These are phyloP conservation scores for Embiotoca jacksoni DNA, from an alignment of 2,113 vertebrate species.

Conservation along the genomic window DNA sequence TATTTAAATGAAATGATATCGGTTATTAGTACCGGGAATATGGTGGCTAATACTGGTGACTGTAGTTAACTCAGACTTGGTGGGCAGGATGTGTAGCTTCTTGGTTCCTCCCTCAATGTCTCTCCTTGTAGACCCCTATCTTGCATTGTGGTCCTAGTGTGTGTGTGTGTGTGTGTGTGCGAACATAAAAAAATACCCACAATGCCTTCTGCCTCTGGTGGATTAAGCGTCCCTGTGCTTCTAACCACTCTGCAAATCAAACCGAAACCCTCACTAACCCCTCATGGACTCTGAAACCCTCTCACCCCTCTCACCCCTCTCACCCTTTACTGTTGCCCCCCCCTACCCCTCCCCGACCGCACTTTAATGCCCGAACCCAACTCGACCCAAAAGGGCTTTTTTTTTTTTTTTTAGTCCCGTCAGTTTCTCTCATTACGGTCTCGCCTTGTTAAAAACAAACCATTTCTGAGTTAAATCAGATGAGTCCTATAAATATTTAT, in stretches of 20 bases:
- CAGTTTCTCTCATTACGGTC: no score
- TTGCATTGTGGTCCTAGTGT: slow-evolving; percentile 44
- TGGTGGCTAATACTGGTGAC: neutral
- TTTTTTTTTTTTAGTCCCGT: no score
- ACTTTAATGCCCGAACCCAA: slow-evolving; percentile 57
- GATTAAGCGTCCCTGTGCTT: slow-evolving; percentile 33
- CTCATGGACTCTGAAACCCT: neutral
- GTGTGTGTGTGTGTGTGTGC: slow-evolving; percentile 44
- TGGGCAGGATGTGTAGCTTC: slow-evolving; percentile 2
- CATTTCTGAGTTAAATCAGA: neutral
- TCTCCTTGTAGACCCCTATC: slow-evolving; percentile 15
- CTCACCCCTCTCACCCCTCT: neutral
- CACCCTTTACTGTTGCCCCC: slow-evolving; percentile 10
- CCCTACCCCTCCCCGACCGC: neutral
- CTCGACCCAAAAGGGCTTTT: slow-evolving; percentile 29
- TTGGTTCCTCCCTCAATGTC: slow-evolving; percentile 25
- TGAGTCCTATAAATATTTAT: neutral
- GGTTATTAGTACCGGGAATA: no score
- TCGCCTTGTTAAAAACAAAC: neutral
- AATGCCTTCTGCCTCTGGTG: slow-evolving; percentile 44
- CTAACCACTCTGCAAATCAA: slow-evolving; percentile 26
- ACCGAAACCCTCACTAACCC: slow-evolving; percentile 56
- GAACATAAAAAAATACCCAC: neutral
- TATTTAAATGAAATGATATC: no score
- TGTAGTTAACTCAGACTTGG: neutral